Evolutionary conservation across 2,113 vertebrate species (phyloP).

Genomic region (Physeter macrocephalus): DNA sequence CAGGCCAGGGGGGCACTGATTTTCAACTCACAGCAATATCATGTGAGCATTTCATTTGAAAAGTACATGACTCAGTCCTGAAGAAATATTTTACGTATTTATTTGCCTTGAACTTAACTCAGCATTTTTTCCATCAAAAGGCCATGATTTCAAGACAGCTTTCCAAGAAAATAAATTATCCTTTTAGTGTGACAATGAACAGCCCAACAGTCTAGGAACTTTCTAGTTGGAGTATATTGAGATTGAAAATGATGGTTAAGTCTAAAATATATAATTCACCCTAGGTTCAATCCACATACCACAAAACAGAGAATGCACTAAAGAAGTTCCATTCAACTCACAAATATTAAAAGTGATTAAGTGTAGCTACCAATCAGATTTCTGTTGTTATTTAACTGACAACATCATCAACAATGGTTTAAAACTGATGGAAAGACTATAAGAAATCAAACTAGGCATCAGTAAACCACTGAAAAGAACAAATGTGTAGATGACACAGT

Average conservation of each 20-base stretch:
- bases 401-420: not conserved
- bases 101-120: conserved; percentile 12
- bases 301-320: not conserved
- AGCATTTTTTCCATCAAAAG: not conserved
- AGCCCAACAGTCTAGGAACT: not conserved
- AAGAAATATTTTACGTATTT: conserved; percentile 18
- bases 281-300: not conserved
- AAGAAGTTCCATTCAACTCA: not conserved
- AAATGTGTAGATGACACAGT: not conserved
- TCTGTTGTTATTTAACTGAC: not conserved
- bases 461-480: not conserved
- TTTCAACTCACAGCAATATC: conserved; percentile 4
- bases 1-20: not conserved
- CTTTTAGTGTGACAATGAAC: not conserved
- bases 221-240: not conserved
- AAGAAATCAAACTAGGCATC: not conserved
- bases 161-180: conserved; percentile 1
- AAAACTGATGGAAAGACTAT: not conserved
- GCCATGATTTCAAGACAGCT: not conserved
- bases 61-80: not conserved
- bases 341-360: conserved; percentile 20
- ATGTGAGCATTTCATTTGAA: not conserved
- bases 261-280: not conserved
- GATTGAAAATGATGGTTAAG: not conserved
- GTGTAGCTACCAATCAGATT: not conserved